A percentile compares a stretch with the other conserved stretches of the same genome.
Conservation (phyloP, 2,888 invertebrate species). For the Drosophila siamana region DNA sequence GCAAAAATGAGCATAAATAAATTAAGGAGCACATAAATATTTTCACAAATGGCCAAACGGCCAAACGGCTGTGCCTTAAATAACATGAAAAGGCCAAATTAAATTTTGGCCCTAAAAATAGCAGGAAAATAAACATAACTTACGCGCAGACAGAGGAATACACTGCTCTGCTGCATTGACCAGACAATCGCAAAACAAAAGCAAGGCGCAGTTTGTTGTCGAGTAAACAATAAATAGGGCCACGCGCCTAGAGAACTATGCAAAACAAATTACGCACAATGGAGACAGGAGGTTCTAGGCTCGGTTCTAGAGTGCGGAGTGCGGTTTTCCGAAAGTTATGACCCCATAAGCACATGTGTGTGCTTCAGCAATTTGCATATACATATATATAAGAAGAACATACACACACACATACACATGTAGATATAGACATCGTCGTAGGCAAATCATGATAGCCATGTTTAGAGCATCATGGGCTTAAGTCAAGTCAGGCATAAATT, state of each 20-base stretch:
- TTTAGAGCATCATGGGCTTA: conserved; percentile 34
- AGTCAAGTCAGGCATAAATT: conserved; percentile 75
- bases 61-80: conserved; percentile 39
- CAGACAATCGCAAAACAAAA: conserved; percentile 67
- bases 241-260: conserved; percentile 76
- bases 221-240: conserved; percentile 72
- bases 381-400: conserved; percentile 72
- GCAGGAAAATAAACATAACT: conserved; percentile 46
- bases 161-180: conserved; percentile 30
- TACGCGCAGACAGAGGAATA: conserved; percentile 12
- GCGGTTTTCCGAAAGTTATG: conserved; percentile 32
- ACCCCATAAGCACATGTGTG: conserved; percentile 18
- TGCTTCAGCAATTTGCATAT: conserved; percentile 64
- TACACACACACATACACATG: neutral
- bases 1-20: conserved; percentile 52
- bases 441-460: conserved; percentile 44
- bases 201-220: conserved; percentile 25
- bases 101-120: conserved; percentile 55
- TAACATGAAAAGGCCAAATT: conserved; percentile 53
- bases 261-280: conserved; percentile 65
- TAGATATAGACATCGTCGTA: conserved; percentile 23
- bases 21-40: conserved; percentile 55
- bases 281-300: neutral
- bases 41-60: conserved; percentile 21
- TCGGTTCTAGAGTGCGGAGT: neutral